Evolutionary conservation across 2,888 invertebrate genomes (phyloP).

Genomic region (Platycnemis pennipes): DNA sequence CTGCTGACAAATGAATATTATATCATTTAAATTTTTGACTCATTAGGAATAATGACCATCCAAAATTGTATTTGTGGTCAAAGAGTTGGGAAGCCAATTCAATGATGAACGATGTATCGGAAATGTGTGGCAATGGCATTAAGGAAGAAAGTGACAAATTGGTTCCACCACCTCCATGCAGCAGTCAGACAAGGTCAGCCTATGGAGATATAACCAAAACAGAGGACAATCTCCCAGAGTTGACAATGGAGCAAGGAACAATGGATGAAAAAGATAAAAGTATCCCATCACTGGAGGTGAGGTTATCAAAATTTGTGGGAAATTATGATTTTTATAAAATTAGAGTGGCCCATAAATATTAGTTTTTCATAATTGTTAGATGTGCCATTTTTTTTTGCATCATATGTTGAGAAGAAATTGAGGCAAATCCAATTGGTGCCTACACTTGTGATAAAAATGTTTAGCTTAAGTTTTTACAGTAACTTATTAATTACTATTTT

Average conservation of each 20-base stretch:
- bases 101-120: background rate
- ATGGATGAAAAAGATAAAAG: constrained; percentile 46
- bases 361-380: too few relatives aligned
- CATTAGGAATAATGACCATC: constrained; percentile 86
- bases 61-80: constrained; percentile 92
- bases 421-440: too few relatives aligned
- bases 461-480: too few relatives aligned
- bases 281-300: constrained; percentile 13
- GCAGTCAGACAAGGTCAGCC: constrained; percentile 75
- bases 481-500: too few relatives aligned
- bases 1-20: constrained; percentile 28
- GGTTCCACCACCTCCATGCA: constrained; percentile 73
- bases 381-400: too few relatives aligned
- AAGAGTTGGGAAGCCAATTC: constrained; percentile 87
- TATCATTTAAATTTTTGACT: constrained; percentile 70
- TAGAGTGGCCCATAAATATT: too few relatives aligned
- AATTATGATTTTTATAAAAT: too few relatives aligned
- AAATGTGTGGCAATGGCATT: background rate
- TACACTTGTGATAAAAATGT: too few relatives aligned
- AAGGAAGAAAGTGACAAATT: constrained; percentile 78
- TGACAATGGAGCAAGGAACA: constrained; percentile 30
- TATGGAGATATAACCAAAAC: constrained; percentile 76
- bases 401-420: too few relatives aligned
- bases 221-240: constrained; percentile 45
- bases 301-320: background rate